These are phyloP conservation scores for Pedionomus torquatus DNA, from an alignment of 2,113 vertebrate genomes.

Conservation along the genomic window DNA sequence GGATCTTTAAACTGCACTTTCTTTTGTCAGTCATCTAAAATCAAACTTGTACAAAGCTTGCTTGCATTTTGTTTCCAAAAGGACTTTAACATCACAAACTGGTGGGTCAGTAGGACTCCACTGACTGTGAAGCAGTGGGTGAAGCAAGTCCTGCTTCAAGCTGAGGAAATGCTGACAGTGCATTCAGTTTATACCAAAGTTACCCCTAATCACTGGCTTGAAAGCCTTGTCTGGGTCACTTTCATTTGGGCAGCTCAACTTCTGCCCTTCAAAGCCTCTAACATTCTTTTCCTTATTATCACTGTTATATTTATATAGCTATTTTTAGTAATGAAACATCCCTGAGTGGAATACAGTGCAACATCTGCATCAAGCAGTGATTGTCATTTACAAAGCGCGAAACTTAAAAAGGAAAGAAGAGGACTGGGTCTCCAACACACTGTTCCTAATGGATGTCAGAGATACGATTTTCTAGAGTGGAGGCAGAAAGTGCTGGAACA, in stretches of 20 bases:
- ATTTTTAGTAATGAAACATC: constrained; percentile 79
- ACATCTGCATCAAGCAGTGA: constrained; percentile 82
- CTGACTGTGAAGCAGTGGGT: neutral
- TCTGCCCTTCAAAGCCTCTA: constrained; percentile 65
- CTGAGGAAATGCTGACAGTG: constrained; percentile 71
- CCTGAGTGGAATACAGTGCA: constrained; percentile 87
- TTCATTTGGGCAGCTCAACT: constrained; percentile 61
- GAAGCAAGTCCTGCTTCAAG: neutral
- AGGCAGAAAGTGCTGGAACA: constrained; percentile 31
- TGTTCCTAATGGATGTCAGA: neutral
- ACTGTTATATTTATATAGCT: constrained; percentile 62
- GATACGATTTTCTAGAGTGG: neutral
- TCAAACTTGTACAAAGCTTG: neutral
- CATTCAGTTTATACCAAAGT: constrained; percentile 72
- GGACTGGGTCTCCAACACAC: neutral
- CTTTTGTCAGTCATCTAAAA: constrained; percentile 18
- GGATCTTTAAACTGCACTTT: neutral
- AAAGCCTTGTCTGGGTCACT: constrained; percentile 93
- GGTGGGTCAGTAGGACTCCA: neutral
- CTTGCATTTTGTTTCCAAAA: constrained; percentile 24
- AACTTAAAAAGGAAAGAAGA: constrained; percentile 39
- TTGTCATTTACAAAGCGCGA: constrained; percentile 82
- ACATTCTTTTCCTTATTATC: constrained; percentile 71
- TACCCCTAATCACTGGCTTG: constrained; percentile 67
- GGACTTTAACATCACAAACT: neutral